phyloP scores from a whole-genome alignment of 2,888 invertebrate species.

The Allacma fusca region DNA sequence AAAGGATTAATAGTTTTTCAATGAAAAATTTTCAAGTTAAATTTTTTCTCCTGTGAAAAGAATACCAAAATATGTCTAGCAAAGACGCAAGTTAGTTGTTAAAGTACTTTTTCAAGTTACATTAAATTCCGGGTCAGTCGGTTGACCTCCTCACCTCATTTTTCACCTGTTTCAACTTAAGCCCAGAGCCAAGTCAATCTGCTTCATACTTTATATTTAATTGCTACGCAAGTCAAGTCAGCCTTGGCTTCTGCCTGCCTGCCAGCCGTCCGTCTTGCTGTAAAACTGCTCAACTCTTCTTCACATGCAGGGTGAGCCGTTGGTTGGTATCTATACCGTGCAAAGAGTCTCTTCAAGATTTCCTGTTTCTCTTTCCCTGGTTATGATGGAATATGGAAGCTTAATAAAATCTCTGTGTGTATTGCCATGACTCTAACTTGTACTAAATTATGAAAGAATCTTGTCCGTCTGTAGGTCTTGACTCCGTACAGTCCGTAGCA shows the following conservation, averaged over 20 bases:
- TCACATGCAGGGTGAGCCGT: background rate
- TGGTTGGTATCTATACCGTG: background rate
- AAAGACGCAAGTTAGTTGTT: background rate
- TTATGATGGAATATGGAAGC: constrained; percentile 12
- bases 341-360: background rate
- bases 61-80: background rate
- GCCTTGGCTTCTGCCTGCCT: constrained; percentile 26
- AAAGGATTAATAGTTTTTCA: constrained; percentile 12
- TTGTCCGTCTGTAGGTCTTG: background rate
- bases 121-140: constrained; percentile 60
- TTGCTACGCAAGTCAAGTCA: constrained; percentile 36
- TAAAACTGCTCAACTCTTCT: constrained; percentile 2
- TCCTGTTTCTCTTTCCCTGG: constrained; percentile 4
- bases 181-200: constrained; percentile 41
- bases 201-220: constrained; percentile 36
- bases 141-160: constrained; percentile 61
- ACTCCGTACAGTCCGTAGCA: background rate
- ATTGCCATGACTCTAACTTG: constrained; percentile 1
- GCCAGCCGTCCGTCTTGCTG: constrained; percentile 16
- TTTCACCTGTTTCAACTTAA: constrained; percentile 53
- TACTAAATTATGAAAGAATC: constrained; percentile 13
- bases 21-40: background rate
- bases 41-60: background rate
- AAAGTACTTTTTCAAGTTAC: constrained; percentile 31
- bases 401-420: background rate